Conservation (phyloP, 2,113 vertebrate species). For the Athene noctua region DNA sequence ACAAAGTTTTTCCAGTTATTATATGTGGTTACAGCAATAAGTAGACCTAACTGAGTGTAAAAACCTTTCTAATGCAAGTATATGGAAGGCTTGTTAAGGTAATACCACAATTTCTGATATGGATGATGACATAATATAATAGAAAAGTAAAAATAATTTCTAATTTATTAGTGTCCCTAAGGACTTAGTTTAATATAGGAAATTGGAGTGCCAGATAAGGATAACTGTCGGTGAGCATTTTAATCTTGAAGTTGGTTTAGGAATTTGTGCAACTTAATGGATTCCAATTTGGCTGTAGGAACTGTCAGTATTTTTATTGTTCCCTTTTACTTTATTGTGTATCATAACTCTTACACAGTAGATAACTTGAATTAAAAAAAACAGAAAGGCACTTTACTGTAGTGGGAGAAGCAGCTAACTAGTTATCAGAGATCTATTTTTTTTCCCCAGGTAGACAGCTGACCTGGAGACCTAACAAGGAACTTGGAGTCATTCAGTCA, state of each 20-base stretch:
- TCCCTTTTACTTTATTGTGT: background rate
- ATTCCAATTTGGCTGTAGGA: background rate
- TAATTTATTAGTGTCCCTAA: background rate
- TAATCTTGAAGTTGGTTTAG: background rate
- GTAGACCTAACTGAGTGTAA: conserved; percentile 56
- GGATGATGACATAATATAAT: background rate
- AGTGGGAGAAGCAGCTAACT: background rate
- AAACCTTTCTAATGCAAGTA: background rate
- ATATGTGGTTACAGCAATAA: conserved; percentile 50
- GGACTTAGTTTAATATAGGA: conserved; percentile 7
- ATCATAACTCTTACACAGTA: background rate
- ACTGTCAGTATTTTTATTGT: background rate
- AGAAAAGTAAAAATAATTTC: background rate
- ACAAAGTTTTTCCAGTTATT: conserved; percentile 57
- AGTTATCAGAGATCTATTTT: background rate
- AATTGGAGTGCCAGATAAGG: background rate
- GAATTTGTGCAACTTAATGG: background rate
- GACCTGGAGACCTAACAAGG: background rate
- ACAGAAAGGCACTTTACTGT: background rate
- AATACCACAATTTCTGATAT: background rate
- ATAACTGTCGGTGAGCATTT: background rate
- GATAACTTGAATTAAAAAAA: background rate
- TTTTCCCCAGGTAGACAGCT: background rate
- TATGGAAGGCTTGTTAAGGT: background rate
- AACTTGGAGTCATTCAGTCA: background rate